Evolutionary conservation across 2,113 vertebrate genomes (phyloP), one percentile per base, ranked within the genome.

Genomic region (Rhynchopsitta pachyrhyncha): DNA sequence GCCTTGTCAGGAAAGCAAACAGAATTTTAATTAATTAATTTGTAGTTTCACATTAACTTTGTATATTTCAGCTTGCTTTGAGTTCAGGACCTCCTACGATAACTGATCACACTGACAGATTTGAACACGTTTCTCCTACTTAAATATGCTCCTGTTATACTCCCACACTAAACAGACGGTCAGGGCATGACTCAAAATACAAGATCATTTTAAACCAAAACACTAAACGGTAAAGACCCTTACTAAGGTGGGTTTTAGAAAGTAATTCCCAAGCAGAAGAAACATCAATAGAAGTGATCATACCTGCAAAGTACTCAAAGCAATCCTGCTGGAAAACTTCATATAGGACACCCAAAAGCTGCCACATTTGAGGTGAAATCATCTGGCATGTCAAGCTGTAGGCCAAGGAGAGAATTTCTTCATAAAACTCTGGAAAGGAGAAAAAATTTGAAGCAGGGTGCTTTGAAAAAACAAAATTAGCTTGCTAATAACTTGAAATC

Each of bases 351-450:
- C 98, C 98, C 15, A 99, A 98, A 35, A 99, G 98, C 97, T 99
- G 99, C 99, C 99, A 99, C 99, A 99, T 99, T 95, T 99, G 99
- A 79, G 99, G 98, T 46, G 99, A 99, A 96, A 99, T 98, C 83
- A 98, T 98, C 97, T 99, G 99, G 97, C 99, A 99, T 10, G 99
- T 99, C 95, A 99, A 98, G 81, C 99, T 99, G 74, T 99, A 99
- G 2, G 99, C 99, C 98, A 99, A 97, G 2, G 99, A 99, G 27
- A 99, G 98, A 94, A 99, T 99, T 98, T 99, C 99, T 98, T 99
- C 99, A 14, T 99, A 99, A 96, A 99, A 99, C 95, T 99, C 99
- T 99, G 94, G 35, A 97, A 92, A 73, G 57, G 35, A 97, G n/a
- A 88, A 74, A 78, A 29, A 63, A 62, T 37, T 85, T 87, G 18